Evolutionary conservation across 2,113 vertebrate species (phyloP), one percentile per base, ranked within the genome.

Genomic region (Channa maculata): DNA sequence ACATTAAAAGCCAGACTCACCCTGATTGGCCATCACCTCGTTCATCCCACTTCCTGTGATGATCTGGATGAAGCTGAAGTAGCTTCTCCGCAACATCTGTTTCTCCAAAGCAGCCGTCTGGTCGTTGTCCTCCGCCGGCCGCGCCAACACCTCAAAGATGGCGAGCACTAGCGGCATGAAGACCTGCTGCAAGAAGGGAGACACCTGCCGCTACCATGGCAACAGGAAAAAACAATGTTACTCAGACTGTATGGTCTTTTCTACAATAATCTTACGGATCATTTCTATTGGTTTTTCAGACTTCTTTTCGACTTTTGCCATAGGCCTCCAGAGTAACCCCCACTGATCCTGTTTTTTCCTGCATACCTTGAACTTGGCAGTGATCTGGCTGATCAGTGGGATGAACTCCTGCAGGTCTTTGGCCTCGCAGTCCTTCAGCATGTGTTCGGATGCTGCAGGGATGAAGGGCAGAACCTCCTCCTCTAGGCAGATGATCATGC

Each of bases 341-440:
- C 24, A 24, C 24, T 24, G 24, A 24, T 24, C 24, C 24, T 24
- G 24, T 24, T 24, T 24, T 24, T 24, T 24, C 24, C 24, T 24
- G 24, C 34, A 3, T 65, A 94, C 94, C 92, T 99, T 99, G 91
- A 99, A 99, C 87, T 99, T 99, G 80, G 97, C 96, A 4, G 97
- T 98, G 85, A 99, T 98, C 93, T 99, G 98, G 85, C 97, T 99
- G 95, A 99, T 97, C 76, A 99, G 97, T 5, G 97, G 98, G 93
- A 99, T 99, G 93, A 99, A 98, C 92, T 99, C 97, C 94, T 99
- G 98, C 81, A 99, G 95, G 86, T 99, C 98, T 88, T 95, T 96
- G 78, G 97, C 96, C 95, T 99, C 97, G 66, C 97, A 98, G 76
- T 98, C 97, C 92, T 98, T 99, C 74, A 99, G 96, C 97, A 99